Percentiles rank a stretch among this genome's conserved stretches.
Evolutionary conservation across 2,888 invertebrate genomes (phyloP).

Genomic region (Eupithecia subumbrata): DNA sequence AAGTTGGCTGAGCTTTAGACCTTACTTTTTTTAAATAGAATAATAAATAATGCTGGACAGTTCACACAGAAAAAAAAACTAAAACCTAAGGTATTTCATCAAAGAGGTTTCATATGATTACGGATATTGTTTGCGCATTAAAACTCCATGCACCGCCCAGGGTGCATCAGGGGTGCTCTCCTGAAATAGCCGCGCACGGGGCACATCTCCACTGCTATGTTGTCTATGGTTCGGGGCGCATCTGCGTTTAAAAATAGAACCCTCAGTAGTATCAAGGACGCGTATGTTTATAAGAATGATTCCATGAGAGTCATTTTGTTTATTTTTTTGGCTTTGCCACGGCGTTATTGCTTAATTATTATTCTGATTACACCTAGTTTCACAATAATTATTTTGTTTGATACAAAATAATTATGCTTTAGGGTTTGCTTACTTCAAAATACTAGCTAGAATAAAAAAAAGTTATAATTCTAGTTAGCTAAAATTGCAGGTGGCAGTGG

Average conservation of each 20-base stretch:
- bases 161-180: conserved; percentile 58
- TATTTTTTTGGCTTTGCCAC: conserved; percentile 16
- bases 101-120: not conserved
- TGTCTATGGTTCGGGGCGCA: conserved; percentile 56
- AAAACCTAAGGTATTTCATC: not conserved
- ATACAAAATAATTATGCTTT: not conserved
- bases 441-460: too few relatives aligned
- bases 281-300: conserved; percentile 62
- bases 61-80: not conserved
- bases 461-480: too few relatives aligned
- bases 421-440: not conserved
- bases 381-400: not conserved
- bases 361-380: too few relatives aligned
- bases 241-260: conserved; percentile 78
- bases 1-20: not conserved
- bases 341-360: not conserved
- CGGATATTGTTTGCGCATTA: conserved; percentile 16
- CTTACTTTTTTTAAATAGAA: too few relatives aligned
- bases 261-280: conserved; percentile 83
- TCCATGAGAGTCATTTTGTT: conserved; percentile 24
- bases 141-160: conserved; percentile 28
- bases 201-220: conserved; percentile 45
- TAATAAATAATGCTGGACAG: too few relatives aligned
- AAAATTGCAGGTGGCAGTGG: too few relatives aligned
- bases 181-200: conserved; percentile 78